A percentile compares a stretch with the other conserved stretches of the same genome.
These are phyloP conservation scores for Takifugu bimaculatus DNA, from an alignment of 2,113 vertebrate species.

Conservation along the genomic window DNA sequence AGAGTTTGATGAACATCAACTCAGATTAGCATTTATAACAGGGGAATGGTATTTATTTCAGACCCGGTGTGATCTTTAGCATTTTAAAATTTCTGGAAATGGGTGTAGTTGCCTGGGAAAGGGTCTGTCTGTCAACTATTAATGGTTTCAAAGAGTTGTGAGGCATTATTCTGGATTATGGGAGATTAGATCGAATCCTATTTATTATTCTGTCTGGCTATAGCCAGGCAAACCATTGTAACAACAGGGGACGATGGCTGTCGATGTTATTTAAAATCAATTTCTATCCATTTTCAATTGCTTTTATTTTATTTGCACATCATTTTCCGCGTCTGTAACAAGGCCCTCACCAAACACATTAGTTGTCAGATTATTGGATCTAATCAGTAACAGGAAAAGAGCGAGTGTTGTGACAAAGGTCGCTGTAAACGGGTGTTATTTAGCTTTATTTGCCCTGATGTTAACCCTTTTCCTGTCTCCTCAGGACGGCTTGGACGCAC, in stretches of 20 bases:
- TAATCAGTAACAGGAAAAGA: too few relatives aligned
- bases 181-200: constrained; percentile 68
- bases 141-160: constrained; percentile 34
- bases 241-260: too few relatives aligned
- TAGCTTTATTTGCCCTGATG: constrained; percentile 8
- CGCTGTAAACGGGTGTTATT: neutral
- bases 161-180: constrained; percentile 62
- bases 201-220: too few relatives aligned
- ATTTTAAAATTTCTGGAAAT: neutral
- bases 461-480: constrained; percentile 42
- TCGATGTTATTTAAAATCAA: too few relatives aligned
- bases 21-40: neutral
- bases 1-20: neutral
- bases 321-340: too few relatives aligned
- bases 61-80: too few relatives aligned
- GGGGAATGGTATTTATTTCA: neutral
- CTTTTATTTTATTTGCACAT: too few relatives aligned
- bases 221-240: too few relatives aligned
- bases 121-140: constrained; percentile 7
- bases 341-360: too few relatives aligned
- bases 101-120: neutral
- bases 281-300: too few relatives aligned
- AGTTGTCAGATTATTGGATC: too few relatives aligned
- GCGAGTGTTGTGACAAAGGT: neutral
- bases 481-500: constrained; percentile 95